phyloP scores from a whole-genome alignment of 2,113 vertebrate species.

The Pelvicachromis taeniatus region DNA sequence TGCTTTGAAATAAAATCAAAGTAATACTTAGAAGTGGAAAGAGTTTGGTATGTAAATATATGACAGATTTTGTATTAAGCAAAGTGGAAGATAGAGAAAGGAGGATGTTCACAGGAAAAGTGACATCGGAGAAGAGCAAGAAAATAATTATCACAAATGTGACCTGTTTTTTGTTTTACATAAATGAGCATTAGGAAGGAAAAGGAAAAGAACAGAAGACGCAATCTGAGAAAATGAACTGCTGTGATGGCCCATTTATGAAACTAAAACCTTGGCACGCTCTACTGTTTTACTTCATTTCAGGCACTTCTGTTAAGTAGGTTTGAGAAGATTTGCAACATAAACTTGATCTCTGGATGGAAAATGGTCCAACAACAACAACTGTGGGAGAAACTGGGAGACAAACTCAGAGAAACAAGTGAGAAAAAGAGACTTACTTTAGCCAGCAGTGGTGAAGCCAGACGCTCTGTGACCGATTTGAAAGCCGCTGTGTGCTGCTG shows the following conservation, averaged over 20 bases:
- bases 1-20: background rate
- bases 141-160: slow-evolving; percentile 10
- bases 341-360: background rate
- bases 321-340: slow-evolving; percentile 2
- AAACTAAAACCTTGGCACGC: slow-evolving; percentile 16
- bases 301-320: background rate
- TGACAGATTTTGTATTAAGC: background rate
- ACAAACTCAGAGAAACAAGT: background rate
- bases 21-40: background rate
- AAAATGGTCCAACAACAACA: background rate
- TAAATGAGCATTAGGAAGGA: background rate
- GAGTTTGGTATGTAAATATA: background rate
- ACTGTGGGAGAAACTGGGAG: background rate
- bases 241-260: slow-evolving; percentile 28
- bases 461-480: slow-evolving; percentile 60
- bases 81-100: background rate
- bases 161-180: slow-evolving; percentile 25
- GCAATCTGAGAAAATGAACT: background rate
- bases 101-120: background rate
- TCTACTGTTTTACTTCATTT: slow-evolving; percentile 7
- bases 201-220: background rate
- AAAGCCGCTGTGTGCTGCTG: slow-evolving; percentile 57
- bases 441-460: slow-evolving; percentile 17
- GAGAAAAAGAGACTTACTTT: slow-evolving; percentile 50
- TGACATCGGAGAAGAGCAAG: background rate